Evolutionary conservation across 2,113 vertebrate genomes (phyloP).

Genomic region (Atractosteus spatula): DNA sequence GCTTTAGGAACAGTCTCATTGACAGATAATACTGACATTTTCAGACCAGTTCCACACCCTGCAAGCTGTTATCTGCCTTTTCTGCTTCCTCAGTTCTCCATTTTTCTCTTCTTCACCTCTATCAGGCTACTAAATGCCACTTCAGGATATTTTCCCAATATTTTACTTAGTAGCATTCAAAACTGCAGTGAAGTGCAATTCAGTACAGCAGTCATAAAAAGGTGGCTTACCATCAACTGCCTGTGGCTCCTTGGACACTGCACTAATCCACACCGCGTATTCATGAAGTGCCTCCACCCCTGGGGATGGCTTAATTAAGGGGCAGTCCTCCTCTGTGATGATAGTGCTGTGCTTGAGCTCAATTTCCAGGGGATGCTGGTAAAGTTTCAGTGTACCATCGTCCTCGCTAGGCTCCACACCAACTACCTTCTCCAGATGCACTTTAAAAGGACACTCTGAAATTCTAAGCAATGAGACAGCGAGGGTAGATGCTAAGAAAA

Average conservation of each 20-base stretch:
- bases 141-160: no score
- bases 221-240: slow-evolving; percentile 63
- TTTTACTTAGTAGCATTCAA: no score
- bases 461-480: slow-evolving; percentile 55
- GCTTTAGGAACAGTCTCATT: no score
- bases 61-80: no score
- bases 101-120: no score
- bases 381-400: slow-evolving; percentile 56
- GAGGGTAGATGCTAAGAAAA: not conserved
- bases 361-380: slow-evolving; percentile 82
- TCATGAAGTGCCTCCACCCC: slow-evolving; percentile 85
- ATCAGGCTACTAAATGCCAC: no score
- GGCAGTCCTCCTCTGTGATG: slow-evolving; percentile 68
- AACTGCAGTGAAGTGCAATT: not conserved
- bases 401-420: slow-evolving; percentile 53
- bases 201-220: not conserved
- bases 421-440: slow-evolving; percentile 78
- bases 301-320: slow-evolving; percentile 66
- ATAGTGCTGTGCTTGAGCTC: slow-evolving; percentile 82
- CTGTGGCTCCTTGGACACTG: slow-evolving; percentile 41
- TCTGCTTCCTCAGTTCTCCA: no score
- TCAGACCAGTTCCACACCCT: no score
- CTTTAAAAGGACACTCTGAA: slow-evolving; percentile 82
- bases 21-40: no score
- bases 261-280: slow-evolving; percentile 78